Evolutionary conservation across 2,113 vertebrate species (phyloP).

Genomic region (Planiliza haematocheilus): DNA sequence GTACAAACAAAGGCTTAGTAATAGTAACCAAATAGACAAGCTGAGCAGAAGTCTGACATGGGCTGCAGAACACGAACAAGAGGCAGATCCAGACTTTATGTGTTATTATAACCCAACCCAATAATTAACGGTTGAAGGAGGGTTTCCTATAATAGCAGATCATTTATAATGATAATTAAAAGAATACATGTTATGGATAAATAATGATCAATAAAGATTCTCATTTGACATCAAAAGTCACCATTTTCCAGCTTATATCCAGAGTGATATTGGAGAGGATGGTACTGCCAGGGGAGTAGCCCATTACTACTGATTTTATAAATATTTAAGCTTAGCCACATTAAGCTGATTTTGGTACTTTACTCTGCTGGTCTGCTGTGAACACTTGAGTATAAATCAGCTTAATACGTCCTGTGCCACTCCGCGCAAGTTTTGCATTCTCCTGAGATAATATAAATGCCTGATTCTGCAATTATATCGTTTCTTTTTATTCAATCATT

Average conservation of each 20-base stretch:
- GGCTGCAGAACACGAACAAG: constrained; percentile 22
- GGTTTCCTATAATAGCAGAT: neutral
- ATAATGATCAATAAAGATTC: constrained; percentile 15
- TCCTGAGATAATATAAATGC: constrained; percentile 77
- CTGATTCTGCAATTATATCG: constrained; percentile 76
- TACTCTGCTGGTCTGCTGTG: constrained; percentile 87
- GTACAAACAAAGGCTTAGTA: constrained; percentile 80
- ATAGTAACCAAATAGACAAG: constrained; percentile 79
- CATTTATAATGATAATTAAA: no score
- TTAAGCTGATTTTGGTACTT: constrained; percentile 92
- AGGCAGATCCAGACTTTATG: constrained; percentile 39
- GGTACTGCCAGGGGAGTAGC: constrained; percentile 87
- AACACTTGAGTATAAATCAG: constrained; percentile 89
- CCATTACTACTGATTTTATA: constrained; percentile 87
- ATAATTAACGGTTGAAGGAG: constrained; percentile 14
- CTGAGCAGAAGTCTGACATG: constrained; percentile 52
- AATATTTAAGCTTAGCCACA: constrained; percentile 87
- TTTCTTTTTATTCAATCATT: constrained; percentile 79
- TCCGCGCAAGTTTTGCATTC: constrained; percentile 84
- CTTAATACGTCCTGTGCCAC: constrained; percentile 89
- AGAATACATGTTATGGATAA: neutral
- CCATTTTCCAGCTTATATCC: constrained; percentile 51
- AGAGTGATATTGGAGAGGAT: constrained; percentile 73
- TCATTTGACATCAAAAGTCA: constrained; percentile 51
- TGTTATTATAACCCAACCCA: constrained; percentile 30